A percentile compares a stretch with the other conserved stretches of the same genome.
phyloP scores from a whole-genome alignment of 2,113 vertebrate species.

The Gorsachius goisagi region DNA sequence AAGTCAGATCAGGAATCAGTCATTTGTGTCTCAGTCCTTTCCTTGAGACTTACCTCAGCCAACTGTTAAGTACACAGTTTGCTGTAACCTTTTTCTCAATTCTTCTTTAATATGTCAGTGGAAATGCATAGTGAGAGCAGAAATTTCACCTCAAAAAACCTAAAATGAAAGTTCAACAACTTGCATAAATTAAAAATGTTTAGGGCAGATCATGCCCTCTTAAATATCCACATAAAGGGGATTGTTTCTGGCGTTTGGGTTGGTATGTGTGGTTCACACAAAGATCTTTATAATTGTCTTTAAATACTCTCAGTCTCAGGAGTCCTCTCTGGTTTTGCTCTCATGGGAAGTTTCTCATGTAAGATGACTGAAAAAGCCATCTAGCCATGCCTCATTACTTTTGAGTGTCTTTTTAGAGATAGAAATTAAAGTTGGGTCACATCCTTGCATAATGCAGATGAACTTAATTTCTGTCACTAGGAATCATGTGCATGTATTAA shows the following conservation, averaged over 20 bases:
- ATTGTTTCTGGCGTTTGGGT: not conserved
- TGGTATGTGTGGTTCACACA: not conserved
- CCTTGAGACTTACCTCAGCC: not conserved
- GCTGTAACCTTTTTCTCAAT: not conserved
- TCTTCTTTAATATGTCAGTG: not conserved
- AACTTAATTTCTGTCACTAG: constrained; percentile 6
- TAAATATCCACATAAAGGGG: not conserved
- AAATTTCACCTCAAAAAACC: not conserved
- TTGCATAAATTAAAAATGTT: not conserved
- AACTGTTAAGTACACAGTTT: not conserved
- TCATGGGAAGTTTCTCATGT: not conserved
- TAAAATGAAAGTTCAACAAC: not conserved
- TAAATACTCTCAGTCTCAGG: not conserved
- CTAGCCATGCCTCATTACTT: not conserved
- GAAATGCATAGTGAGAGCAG: not conserved
- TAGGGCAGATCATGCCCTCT: not conserved
- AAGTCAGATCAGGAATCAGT: not conserved
- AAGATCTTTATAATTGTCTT: not conserved
- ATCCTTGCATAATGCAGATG: not conserved
- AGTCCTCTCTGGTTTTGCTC: not conserved
- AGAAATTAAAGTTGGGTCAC: not conserved
- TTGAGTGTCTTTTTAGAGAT: not conserved
- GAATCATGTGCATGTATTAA: not conserved
- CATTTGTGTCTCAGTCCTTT: not conserved
- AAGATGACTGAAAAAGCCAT: not conserved